These are phyloP conservation scores for Gandaritis pyraliata DNA, from an alignment of 2,888 invertebrate species.

Conservation along the genomic window DNA sequence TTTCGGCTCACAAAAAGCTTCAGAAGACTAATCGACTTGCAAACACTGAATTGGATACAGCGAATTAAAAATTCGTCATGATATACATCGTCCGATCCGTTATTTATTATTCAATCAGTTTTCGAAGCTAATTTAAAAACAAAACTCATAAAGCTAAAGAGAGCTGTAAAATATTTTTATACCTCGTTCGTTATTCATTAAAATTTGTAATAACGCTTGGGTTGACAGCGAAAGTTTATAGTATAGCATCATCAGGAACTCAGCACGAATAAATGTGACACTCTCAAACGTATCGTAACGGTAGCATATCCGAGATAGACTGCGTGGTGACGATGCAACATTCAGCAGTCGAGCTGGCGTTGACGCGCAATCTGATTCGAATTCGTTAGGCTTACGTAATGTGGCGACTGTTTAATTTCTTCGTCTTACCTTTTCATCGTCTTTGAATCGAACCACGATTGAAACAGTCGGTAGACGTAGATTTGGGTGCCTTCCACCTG, in stretches of 20 bases:
- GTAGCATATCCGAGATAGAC: too few relatives aligned
- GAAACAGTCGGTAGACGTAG: too few relatives aligned
- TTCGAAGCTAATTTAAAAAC: slow-evolving; percentile 31
- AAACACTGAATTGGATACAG: slow-evolving; percentile 49
- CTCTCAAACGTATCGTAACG: too few relatives aligned
- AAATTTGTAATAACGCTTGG: slow-evolving; percentile 23
- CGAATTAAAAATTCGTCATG: slow-evolving; percentile 37
- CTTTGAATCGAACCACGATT: too few relatives aligned
- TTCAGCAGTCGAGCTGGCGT: too few relatives aligned
- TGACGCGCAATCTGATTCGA: too few relatives aligned
- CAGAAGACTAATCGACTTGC: slow-evolving; percentile 54
- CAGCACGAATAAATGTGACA: too few relatives aligned
- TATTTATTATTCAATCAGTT: slow-evolving; percentile 36
- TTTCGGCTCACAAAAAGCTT: slow-evolving; percentile 47
- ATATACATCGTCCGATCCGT: slow-evolving; percentile 27
- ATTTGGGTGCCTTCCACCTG: too few relatives aligned
- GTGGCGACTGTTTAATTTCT: too few relatives aligned
- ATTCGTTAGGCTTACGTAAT: too few relatives aligned
- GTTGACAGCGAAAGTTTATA: slow-evolving; percentile 22
- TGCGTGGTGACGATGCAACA: too few relatives aligned
- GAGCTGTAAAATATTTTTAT: slow-evolving; percentile 31
- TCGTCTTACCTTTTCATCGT: too few relatives aligned
- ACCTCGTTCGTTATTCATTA: slow-evolving; percentile 29
- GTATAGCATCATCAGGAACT: slow-evolving; percentile 16
- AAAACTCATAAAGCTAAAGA: slow-evolving; percentile 31